Conservation (phyloP, 2,888 invertebrate species). For the Nomada lathburiana region DNA sequence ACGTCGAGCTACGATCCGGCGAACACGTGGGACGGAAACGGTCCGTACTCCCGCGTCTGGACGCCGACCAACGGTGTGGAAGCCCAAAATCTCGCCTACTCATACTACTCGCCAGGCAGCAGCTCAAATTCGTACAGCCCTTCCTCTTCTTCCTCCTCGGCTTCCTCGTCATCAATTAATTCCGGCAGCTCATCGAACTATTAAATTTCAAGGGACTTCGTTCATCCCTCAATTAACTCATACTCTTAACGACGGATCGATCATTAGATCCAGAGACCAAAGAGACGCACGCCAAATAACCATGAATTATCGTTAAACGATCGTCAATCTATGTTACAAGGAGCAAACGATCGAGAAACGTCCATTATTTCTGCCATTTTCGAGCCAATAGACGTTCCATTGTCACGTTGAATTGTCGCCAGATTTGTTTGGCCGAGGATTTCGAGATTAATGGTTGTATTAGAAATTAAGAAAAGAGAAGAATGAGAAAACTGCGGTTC, state of each 20-base stretch:
- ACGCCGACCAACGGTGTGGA: slow-evolving; percentile 84
- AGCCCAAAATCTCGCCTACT: slow-evolving; percentile 84
- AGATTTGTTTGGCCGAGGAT: background rate
- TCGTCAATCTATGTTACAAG: background rate
- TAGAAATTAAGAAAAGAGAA: background rate
- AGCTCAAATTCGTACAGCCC: slow-evolving; percentile 90
- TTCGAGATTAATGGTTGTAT: background rate
- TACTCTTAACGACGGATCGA: slow-evolving; percentile 51
- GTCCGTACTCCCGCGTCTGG: slow-evolving; percentile 93
- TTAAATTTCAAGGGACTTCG: slow-evolving; percentile 38
- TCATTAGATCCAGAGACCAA: slow-evolving; percentile 63
- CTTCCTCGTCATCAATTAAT: slow-evolving; percentile 85
- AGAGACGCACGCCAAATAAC: slow-evolving; percentile 75
- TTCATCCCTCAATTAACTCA: slow-evolving; percentile 25
- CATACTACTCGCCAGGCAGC: slow-evolving; percentile 86
- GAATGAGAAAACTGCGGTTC: background rate
- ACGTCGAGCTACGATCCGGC: slow-evolving; percentile 87
- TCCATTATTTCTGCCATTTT: slow-evolving; percentile 4
- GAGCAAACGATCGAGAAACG: slow-evolving; percentile 39
- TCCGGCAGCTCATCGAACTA: slow-evolving; percentile 78
- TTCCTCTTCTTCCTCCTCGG: slow-evolving; percentile 88
- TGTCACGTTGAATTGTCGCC: slow-evolving; percentile 11
- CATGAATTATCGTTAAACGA: slow-evolving; percentile 25
- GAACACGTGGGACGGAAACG: slow-evolving; percentile 90
- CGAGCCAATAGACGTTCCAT: slow-evolving; percentile 3